Percentiles rank a stretch among this genome's conserved stretches.
phyloP scores from a whole-genome alignment of 2,888 invertebrate species.

The Machimus atricapillus region DNA sequence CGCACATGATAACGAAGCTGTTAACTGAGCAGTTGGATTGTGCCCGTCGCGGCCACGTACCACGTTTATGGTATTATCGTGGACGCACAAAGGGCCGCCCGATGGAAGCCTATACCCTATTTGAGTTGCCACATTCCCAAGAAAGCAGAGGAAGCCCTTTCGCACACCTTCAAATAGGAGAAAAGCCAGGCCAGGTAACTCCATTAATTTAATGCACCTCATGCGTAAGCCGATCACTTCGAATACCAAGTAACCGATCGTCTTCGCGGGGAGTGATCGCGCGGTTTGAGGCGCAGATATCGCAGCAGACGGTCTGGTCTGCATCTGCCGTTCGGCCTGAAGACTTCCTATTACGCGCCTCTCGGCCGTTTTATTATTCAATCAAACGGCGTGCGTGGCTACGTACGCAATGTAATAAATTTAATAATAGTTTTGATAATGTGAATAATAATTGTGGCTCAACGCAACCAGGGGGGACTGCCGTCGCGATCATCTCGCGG shows the following conservation, averaged over 20 bases:
- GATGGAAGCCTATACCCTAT: background rate
- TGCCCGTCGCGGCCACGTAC: background rate
- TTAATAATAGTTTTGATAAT: constrained; percentile 38
- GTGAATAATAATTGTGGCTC: constrained; percentile 10
- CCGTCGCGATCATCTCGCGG: background rate
- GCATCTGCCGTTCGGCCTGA: constrained; percentile 25
- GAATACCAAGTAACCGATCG: constrained; percentile 28
- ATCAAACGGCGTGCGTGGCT: constrained; percentile 22
- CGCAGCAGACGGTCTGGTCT: constrained; percentile 16
- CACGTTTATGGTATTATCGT: background rate
- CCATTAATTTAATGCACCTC: constrained; percentile 38
- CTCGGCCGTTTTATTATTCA: constrained; percentile 20
- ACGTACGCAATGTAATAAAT: constrained; percentile 11
- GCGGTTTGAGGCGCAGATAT: background rate
- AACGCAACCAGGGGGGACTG: background rate
- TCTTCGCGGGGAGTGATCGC: background rate
- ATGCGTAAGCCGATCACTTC: constrained; percentile 33
- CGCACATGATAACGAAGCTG: background rate
- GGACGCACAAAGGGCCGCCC: background rate
- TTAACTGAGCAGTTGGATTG: constrained; percentile 32
- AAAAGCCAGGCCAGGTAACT: constrained; percentile 26
- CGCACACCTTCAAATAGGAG: background rate
- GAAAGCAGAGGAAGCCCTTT: constrained; percentile 1
- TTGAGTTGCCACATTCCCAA: constrained; percentile 1
- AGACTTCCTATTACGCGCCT: constrained; percentile 22